A percentile compares a stretch with the other conserved stretches of the same genome.
Evolutionary conservation across 2,888 invertebrate species (phyloP).

Genomic region (Sesamia inferens): DNA sequence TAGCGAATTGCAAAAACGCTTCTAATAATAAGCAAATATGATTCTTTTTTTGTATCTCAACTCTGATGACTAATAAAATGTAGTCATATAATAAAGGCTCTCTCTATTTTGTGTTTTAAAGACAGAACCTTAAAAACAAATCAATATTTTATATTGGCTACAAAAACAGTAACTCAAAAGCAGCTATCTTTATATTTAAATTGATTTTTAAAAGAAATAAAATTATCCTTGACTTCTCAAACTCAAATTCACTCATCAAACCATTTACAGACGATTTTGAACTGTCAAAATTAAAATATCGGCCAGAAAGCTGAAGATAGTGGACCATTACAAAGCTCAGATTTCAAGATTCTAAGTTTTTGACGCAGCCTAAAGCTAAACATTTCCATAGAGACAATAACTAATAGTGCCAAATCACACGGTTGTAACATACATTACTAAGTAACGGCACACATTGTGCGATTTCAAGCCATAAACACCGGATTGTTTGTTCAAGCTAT

Average conservation of each 20-base stretch:
- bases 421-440: conserved; percentile 31
- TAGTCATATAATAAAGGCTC: not conserved
- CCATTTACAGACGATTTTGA: too few relatives aligned
- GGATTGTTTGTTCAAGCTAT: conserved; percentile 60
- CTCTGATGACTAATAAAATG: not conserved
- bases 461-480: conserved; percentile 59
- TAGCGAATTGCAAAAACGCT: not conserved
- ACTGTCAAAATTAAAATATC: too few relatives aligned
- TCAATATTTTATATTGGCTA: not conserved
- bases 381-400: conserved; percentile 28
- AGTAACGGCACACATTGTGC: conserved; percentile 47
- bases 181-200: not conserved
- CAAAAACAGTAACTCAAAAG: too few relatives aligned
- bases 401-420: conserved; percentile 13
- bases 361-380: not conserved
- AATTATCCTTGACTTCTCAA: not conserved
- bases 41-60: not conserved
- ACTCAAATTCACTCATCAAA: too few relatives aligned
- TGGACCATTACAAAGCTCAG: too few relatives aligned
- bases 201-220: too few relatives aligned
- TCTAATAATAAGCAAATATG: not conserved
- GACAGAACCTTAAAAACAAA: not conserved
- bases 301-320: too few relatives aligned
- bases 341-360: too few relatives aligned
- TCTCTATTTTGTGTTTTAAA: not conserved